Conservation (phyloP, 92 coral and sea anemone species). For the Porites cylindrica region DNA sequence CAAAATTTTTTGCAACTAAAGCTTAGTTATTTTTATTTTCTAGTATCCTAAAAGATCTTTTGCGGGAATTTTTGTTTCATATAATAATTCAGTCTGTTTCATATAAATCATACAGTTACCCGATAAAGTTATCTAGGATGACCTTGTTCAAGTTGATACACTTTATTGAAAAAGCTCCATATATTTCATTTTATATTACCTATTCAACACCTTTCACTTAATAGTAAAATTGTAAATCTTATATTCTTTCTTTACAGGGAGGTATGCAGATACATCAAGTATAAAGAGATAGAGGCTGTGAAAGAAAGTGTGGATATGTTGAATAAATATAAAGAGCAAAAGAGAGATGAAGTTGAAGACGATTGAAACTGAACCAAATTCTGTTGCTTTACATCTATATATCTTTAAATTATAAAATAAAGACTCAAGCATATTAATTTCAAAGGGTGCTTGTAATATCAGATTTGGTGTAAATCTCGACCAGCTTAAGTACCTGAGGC, state of each 20-base stretch:
- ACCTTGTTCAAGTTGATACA: too few relatives aligned
- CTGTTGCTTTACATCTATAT: not conserved
- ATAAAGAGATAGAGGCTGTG: slow-evolving; percentile 81
- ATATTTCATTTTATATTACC: too few relatives aligned
- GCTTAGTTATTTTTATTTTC: too few relatives aligned
- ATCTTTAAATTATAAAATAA: not conserved
- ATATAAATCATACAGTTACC: too few relatives aligned
- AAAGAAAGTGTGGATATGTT: slow-evolving; percentile 85
- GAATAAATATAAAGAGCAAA: slow-evolving; percentile 54
- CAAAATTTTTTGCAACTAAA: too few relatives aligned
- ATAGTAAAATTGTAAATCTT: not conserved
- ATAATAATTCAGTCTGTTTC: too few relatives aligned
- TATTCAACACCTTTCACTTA: too few relatives aligned
- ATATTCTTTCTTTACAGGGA: slow-evolving; percentile 70
- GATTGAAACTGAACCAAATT: not conserved
- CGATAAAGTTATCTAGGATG: too few relatives aligned
- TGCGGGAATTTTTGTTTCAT: too few relatives aligned
- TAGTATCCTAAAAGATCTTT: too few relatives aligned
- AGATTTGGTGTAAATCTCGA: not conserved
- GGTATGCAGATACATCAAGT: slow-evolving; percentile 80
- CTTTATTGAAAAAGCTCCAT: too few relatives aligned
- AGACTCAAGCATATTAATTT: not conserved
- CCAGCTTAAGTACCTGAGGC: too few relatives aligned
- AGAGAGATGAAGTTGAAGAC: slow-evolving; percentile 22
- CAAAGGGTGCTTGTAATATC: not conserved